Evolutionary conservation across 2,888 invertebrate species (phyloP).

Genomic region (Eupelmus urozonus): DNA sequence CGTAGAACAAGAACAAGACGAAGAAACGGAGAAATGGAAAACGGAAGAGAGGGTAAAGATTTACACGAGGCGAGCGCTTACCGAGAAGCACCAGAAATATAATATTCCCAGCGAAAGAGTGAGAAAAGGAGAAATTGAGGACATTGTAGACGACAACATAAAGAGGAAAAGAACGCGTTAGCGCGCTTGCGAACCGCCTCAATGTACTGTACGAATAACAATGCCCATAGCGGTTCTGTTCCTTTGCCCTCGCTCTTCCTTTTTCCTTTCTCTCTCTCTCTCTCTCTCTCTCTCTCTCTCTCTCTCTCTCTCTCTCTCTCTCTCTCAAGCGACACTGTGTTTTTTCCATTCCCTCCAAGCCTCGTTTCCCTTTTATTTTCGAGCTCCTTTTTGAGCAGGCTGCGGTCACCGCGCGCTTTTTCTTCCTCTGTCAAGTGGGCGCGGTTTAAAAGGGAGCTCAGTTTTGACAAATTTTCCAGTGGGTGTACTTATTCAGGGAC

Average conservation of each 20-base stretch:
- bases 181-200: not conserved
- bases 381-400: too few relatives aligned
- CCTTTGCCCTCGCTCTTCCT: constrained; percentile 2
- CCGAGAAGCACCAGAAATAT: constrained; percentile 14
- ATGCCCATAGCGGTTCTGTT: constrained; percentile 2
- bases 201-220: constrained; percentile 48
- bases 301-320: not conserved
- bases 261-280: not conserved
- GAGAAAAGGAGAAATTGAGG: not conserved
- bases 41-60: constrained; percentile 20
- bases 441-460: not conserved
- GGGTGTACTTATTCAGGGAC: not conserved
- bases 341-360: not conserved
- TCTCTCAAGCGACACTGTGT: not conserved
- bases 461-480: not conserved
- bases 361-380: too few relatives aligned
- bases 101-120: constrained; percentile 10
- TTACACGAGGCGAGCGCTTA: not conserved
- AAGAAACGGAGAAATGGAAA: not conserved
- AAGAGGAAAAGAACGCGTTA: constrained; percentile 25
- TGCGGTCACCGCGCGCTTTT: not conserved
- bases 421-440: not conserved
- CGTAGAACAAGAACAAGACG: not conserved
- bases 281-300: not conserved
- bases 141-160: not conserved